Percentiles rank a stretch among this genome's conserved stretches.
phyloP scores from a whole-genome alignment of 2,797 vertebrate genomes.

The Tamandua tetradactyla region DNA sequence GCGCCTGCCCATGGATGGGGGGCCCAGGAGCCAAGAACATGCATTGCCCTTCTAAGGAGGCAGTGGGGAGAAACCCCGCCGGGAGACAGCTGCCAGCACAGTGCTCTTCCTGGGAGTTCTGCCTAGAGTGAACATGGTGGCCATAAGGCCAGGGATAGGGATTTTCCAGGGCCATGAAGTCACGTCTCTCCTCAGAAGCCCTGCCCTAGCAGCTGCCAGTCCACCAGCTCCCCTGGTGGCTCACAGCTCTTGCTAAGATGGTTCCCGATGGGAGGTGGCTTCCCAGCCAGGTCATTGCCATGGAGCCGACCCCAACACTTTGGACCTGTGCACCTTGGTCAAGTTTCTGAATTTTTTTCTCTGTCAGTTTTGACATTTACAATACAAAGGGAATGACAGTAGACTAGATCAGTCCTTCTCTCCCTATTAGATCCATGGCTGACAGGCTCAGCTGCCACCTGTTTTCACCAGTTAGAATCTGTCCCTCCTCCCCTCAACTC shows the following conservation, averaged over 20 bases:
- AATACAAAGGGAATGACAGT: not conserved
- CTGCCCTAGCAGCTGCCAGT: too few relatives aligned
- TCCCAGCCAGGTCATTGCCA: fast-evolving
- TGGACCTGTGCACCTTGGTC: not conserved
- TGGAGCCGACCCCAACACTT: fast-evolving
- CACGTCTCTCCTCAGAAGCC: not conserved
- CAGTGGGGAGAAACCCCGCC: fast-evolving
- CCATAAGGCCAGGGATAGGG: not conserved
- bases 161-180: not conserved
- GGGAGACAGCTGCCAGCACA: not conserved
- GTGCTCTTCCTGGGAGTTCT: too few relatives aligned
- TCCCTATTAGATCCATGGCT: not conserved
- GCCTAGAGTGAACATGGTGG: not conserved
- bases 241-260: too few relatives aligned
- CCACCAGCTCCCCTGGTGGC: too few relatives aligned
- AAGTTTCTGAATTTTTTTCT: not conserved
- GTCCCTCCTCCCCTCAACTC: too few relatives aligned
- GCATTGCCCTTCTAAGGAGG: not conserved
- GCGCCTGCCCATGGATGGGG: not conserved
- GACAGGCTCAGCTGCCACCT: not conserved
- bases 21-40: not conserved
- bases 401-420: not conserved
- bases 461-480: fast-evolving
- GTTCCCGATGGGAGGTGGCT: too few relatives aligned
- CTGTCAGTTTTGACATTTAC: not conserved